Conservation (phyloP, 2,113 vertebrate species). For the Phoxinus phoxinus region DNA sequence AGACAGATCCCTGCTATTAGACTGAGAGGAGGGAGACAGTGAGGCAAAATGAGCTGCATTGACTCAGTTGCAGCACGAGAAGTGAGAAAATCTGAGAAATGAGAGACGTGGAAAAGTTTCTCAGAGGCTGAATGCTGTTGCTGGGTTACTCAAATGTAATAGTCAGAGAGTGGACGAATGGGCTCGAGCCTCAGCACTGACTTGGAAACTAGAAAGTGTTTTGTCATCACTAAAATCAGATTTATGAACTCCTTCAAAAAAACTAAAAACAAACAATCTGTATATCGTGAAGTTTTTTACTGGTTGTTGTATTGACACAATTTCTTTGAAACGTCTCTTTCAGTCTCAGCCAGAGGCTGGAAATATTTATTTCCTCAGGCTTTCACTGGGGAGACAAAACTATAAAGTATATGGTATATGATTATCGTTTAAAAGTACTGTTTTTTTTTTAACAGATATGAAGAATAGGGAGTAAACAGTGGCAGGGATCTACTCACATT, state of each 20-base stretch:
- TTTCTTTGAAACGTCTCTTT: slow-evolving; percentile 1
- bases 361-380: slow-evolving; percentile 19
- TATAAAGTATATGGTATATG: neutral
- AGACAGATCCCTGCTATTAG: slow-evolving; percentile 39
- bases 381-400: neutral
- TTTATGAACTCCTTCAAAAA: too few species aligned
- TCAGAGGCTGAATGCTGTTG: neutral
- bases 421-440: slow-evolving; percentile 25
- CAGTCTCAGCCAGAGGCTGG: slow-evolving; percentile 9
- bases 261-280: too few species aligned
- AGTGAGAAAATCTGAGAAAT: neutral
- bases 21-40: neutral
- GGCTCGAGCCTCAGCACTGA: neutral
- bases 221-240: neutral
- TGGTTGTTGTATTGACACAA: neutral
- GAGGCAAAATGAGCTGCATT: neutral
- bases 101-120: neutral
- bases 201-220: neutral
- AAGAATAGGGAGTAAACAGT: slow-evolving; percentile 24
- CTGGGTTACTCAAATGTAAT: neutral
- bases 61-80: neutral
- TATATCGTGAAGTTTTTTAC: neutral
- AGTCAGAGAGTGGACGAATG: neutral
- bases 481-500: slow-evolving; percentile 38
- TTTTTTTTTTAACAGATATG: slow-evolving; percentile 21